phyloP scores from a whole-genome alignment of 2,888 invertebrate genomes.

The Hyalella azteca region DNA sequence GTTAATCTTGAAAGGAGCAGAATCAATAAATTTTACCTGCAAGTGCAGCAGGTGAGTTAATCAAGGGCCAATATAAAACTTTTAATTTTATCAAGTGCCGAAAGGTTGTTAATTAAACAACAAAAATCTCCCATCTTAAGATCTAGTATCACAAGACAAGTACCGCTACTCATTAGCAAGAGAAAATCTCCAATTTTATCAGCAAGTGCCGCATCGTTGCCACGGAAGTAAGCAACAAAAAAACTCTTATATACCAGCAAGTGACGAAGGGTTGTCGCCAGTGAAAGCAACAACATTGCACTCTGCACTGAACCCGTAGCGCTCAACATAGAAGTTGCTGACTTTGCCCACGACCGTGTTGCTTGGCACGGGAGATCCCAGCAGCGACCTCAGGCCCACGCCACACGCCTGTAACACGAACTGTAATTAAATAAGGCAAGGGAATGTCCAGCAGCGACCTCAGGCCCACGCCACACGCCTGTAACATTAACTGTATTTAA shows the following conservation, averaged over 20 bases:
- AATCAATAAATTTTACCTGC: too few relatives aligned
- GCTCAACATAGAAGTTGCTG: constrained; percentile 79
- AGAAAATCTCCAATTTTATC: background rate
- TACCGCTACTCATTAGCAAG: too few relatives aligned
- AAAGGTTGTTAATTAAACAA: too few relatives aligned
- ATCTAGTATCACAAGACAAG: too few relatives aligned
- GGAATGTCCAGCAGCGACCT: constrained; percentile 76
- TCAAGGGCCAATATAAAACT: too few relatives aligned
- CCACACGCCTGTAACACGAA: constrained; percentile 80
- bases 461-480: constrained; percentile 80
- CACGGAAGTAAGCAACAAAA: background rate
- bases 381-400: constrained; percentile 73
- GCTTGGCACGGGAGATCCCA: constrained; percentile 78
- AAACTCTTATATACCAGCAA: constrained; percentile 66
- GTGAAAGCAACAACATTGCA: constrained; percentile 89
- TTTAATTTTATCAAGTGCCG: too few relatives aligned
- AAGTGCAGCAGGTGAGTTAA: too few relatives aligned
- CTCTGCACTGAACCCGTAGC: constrained; percentile 81
- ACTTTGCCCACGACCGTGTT: constrained; percentile 75
- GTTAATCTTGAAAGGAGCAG: too few relatives aligned
- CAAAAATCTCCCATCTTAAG: too few relatives aligned
- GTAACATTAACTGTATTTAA: too few relatives aligned
- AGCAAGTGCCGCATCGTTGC: background rate
- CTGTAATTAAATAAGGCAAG: too few relatives aligned
- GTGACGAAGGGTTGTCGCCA: constrained; percentile 91